Percentiles rank a stretch among this genome's conserved stretches.
Conservation (phyloP, 1,140 invertebrate species). For the Globodera rostochiensis region DNA sequence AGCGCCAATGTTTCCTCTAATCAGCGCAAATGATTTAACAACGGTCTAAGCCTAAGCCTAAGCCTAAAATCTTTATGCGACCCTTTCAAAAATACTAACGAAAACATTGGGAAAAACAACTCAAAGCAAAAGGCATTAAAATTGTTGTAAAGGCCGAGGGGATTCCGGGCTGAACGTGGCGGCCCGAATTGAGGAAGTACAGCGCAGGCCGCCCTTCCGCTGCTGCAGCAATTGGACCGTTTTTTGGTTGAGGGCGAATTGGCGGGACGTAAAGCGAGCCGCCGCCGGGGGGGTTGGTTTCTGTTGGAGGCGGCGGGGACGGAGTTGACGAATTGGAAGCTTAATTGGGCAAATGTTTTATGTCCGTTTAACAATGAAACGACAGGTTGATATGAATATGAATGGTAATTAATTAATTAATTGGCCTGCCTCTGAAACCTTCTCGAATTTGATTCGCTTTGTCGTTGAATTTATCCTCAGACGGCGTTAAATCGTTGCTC, state of each 20-base stretch:
- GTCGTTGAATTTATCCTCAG: neutral
- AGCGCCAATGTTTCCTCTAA: too few species aligned
- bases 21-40: too few species aligned
- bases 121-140: neutral
- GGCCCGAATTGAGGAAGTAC: neutral
- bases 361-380: too few species aligned
- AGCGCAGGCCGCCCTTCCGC: too few species aligned
- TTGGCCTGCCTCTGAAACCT: neutral
- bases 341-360: neutral
- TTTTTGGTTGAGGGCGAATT: neutral
- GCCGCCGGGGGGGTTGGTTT: neutral
- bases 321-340: neutral
- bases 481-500: neutral
- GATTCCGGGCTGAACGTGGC: neutral
- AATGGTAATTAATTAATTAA: neutral
- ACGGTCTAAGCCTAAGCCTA: too few species aligned
- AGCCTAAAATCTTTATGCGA: too few species aligned
- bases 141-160: neutral
- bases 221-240: neutral
- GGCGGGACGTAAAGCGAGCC: neutral
- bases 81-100: too few species aligned
- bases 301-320: neutral
- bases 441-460: neutral
- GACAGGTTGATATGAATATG: too few species aligned
- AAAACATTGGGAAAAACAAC: neutral